phyloP scores from a whole-genome alignment of 2,888 invertebrate species.

The Heliconius aoede region DNA sequence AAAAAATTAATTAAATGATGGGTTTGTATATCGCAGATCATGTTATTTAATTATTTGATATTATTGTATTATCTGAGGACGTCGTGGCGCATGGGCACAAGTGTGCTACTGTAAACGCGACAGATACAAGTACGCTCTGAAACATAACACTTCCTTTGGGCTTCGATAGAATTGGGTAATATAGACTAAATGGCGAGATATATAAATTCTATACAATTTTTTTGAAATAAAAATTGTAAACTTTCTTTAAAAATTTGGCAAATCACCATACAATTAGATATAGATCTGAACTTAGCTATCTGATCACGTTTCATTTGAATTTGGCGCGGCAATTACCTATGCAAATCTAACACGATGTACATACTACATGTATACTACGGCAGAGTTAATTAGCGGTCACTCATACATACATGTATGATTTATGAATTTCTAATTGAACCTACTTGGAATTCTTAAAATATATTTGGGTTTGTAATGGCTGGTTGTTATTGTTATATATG shows the following conservation, averaged over 20 bases:
- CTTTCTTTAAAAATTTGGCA: not conserved
- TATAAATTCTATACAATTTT: too few relatives aligned
- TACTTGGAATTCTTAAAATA: conserved; percentile 10
- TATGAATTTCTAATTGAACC: conserved; percentile 15
- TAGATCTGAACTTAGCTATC: conserved; percentile 39
- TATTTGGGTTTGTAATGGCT: not conserved
- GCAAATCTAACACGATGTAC: conserved; percentile 49
- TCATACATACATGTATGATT: conserved; percentile 37
- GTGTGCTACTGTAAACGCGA: too few relatives aligned
- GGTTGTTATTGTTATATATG: not conserved
- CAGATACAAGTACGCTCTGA: too few relatives aligned
- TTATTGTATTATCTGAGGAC: too few relatives aligned
- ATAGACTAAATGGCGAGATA: too few relatives aligned
- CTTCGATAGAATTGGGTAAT: too few relatives aligned
- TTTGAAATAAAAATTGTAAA: not conserved
- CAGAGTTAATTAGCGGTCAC: conserved; percentile 44
- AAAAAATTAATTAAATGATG: not conserved
- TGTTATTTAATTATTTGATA: not conserved
- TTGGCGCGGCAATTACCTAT: conserved; percentile 51
- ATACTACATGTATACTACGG: conserved; percentile 30
- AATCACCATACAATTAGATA: conserved; percentile 40
- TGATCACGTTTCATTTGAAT: conserved; percentile 50
- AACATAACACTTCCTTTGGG: too few relatives aligned
- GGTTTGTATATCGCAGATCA: not conserved
- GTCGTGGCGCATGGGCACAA: too few relatives aligned